Evolutionary conservation across 2,888 invertebrate genomes (phyloP).

Genomic region (Latrodectus hesperus): DNA sequence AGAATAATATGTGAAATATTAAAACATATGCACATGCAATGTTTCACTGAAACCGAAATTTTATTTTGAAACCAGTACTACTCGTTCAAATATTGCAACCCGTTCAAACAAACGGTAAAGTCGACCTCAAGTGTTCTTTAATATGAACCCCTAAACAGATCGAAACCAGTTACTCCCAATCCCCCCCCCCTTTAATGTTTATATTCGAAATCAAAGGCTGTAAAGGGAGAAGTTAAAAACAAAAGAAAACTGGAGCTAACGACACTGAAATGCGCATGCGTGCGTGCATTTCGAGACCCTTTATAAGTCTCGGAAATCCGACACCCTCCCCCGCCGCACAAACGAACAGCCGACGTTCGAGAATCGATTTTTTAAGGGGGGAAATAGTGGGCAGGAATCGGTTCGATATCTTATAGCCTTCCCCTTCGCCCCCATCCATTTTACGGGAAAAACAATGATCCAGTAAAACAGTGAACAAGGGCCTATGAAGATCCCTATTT

Average conservation of each 20-base stretch:
- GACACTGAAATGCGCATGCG: not conserved
- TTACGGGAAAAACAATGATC: slow-evolving; percentile 51
- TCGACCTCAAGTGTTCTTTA: no score
- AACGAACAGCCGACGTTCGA: slow-evolving; percentile 11
- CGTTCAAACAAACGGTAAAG: no score
- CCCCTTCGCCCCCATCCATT: slow-evolving; percentile 9
- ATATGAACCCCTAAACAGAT: no score
- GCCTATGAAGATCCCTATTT: not conserved
- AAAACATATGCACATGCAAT: no score
- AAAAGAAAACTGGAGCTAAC: not conserved
- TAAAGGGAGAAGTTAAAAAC: slow-evolving; percentile 1
- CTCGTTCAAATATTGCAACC: no score
- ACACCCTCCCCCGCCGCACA: slow-evolving; percentile 11
- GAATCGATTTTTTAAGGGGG: slow-evolving; percentile 35
- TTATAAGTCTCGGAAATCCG: slow-evolving; percentile 8
- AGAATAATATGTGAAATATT: no score
- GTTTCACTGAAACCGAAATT: no score
- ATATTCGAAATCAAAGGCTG: not conserved
- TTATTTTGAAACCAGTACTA: no score
- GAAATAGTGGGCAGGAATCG: slow-evolving; percentile 11
- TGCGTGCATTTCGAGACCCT: slow-evolving; percentile 5
- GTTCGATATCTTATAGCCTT: slow-evolving; percentile 63
- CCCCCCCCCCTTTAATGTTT: not conserved
- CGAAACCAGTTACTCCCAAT: no score
- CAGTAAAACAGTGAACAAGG: slow-evolving; percentile 10